A percentile compares a stretch with the other conserved stretches of the same genome.
These are phyloP conservation scores for Dicrostonyx torquatus DNA, from an alignment of 2,797 vertebrate species.

Conservation along the genomic window DNA sequence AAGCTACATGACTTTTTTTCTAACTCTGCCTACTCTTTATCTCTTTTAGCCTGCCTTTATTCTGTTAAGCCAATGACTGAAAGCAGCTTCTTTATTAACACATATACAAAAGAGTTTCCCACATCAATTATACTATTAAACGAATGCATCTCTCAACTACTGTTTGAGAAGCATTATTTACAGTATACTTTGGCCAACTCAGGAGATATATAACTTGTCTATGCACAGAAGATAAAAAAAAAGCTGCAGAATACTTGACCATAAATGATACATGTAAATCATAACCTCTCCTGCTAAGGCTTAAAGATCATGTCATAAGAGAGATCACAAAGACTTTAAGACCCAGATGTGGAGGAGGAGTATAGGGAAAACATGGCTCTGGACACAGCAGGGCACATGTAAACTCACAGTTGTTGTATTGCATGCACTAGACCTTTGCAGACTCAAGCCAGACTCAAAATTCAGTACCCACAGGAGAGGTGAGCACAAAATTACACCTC, in stretches of 20 bases:
- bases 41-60: too few species aligned
- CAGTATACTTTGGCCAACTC: not conserved
- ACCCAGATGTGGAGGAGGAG: not conserved
- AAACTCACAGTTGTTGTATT: not conserved
- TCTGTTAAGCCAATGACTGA: too few species aligned
- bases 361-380: not conserved
- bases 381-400: not conserved
- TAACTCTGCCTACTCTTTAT: too few species aligned
- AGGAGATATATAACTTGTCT: not conserved
- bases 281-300: not conserved
- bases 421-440: not conserved
- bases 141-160: not conserved
- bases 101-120: too few species aligned
- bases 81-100: too few species aligned
- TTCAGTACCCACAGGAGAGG: not conserved
- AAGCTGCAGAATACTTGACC: not conserved
- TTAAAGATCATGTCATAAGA: not conserved
- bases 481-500: not conserved
- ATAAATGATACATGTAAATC: not conserved
- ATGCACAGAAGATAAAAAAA: not conserved
- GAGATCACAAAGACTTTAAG: not conserved
- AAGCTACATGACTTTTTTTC: too few species aligned
- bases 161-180: not conserved
- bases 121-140: too few species aligned
- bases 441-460: not conserved